phyloP scores from a whole-genome alignment of 2,113 vertebrate genomes.

The Thermophis baileyi region DNA sequence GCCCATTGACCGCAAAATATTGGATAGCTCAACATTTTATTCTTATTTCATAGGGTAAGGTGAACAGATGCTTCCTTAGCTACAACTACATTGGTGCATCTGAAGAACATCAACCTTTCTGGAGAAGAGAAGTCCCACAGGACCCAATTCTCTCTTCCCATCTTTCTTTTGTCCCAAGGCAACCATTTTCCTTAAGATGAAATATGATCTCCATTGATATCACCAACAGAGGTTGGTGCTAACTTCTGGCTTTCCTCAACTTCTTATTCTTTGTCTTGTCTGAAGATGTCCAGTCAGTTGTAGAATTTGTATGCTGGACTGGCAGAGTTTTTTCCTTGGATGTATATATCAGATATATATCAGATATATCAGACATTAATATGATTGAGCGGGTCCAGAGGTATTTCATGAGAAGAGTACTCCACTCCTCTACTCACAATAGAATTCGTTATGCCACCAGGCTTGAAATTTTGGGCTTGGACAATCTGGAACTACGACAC shows the following conservation, averaged over 20 bases:
- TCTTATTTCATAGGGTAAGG: neutral
- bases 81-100: neutral
- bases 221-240: neutral
- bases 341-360: neutral
- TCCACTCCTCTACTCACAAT: too few relatives aligned
- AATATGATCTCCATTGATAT: neutral
- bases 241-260: neutral
- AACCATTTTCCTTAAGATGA: neutral
- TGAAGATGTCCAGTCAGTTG: neutral
- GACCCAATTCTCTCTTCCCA: neutral
- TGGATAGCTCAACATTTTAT: neutral
- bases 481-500: too few relatives aligned
- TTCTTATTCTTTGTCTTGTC: neutral
- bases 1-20: neutral
- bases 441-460: too few relatives aligned
- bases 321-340: neutral
- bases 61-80: neutral
- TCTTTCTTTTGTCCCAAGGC: neutral
- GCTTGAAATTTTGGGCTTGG: too few relatives aligned
- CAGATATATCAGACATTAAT: too few relatives aligned
- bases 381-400: too few relatives aligned
- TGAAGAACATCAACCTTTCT: neutral
- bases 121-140: neutral
- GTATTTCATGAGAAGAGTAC: too few relatives aligned
- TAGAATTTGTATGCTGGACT: neutral